phyloP scores from a whole-genome alignment of 2,797 vertebrate species.

The Parotocinclus haroldoi region DNA sequence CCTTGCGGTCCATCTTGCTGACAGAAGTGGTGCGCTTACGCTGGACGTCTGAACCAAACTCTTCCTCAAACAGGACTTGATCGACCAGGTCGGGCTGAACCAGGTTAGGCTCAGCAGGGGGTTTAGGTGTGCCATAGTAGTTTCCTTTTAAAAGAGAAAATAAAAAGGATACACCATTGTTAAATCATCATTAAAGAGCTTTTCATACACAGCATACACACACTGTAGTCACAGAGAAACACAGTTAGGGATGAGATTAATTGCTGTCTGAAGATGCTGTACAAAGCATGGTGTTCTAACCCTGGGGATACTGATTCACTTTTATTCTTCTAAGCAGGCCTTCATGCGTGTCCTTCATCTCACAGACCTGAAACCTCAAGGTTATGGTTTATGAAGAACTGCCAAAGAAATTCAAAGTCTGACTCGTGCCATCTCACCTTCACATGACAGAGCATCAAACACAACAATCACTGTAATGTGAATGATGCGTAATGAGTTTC shows the following conservation, averaged over 20 bases:
- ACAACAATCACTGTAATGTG: neutral
- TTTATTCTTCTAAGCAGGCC: neutral
- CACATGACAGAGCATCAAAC: conserved; percentile 4
- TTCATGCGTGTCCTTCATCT: neutral
- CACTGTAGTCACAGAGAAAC: no score
- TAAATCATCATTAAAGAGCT: no score
- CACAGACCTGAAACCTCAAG: neutral
- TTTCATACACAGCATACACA: no score
- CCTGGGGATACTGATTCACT: no score
- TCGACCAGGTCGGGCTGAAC: conserved; percentile 95
- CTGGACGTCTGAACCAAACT: conserved; percentile 90
- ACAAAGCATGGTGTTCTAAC: no score
- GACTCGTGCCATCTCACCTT: neutral
- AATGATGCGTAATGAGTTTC: no score
- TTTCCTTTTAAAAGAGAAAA: conserved; percentile 74
- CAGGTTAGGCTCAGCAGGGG: conserved; percentile 92
- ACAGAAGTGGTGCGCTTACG: conserved; percentile 94
- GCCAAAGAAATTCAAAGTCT: neutral
- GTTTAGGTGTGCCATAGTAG: conserved; percentile 96
- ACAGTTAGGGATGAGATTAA: no score
- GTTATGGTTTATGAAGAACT: neutral
- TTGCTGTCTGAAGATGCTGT: no score
- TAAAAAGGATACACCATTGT: no score
- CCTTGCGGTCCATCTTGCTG: conserved; percentile 96
- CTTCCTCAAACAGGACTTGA: conserved; percentile 95